Conservation (phyloP, 2,888 invertebrate genomes). For the Lasioglossum oenotherae region DNA sequence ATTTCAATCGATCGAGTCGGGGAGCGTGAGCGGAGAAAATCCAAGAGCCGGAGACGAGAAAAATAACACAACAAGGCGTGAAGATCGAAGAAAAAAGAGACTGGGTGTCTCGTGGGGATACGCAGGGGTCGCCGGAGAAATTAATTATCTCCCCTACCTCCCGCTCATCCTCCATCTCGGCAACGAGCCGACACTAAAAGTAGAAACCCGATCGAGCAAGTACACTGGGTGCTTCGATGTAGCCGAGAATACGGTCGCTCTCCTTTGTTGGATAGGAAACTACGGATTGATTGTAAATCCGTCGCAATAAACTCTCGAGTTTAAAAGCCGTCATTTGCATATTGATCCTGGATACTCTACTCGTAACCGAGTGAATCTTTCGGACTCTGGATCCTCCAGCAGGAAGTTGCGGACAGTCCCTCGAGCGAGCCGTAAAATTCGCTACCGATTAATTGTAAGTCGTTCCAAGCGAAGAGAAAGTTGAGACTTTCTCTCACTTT, state of each 20-base stretch:
- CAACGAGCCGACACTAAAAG: conserved; percentile 40
- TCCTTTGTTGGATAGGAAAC: conserved; percentile 6
- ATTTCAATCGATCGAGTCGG: not conserved
- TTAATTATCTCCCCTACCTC: conserved; percentile 50
- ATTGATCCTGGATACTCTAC: conserved; percentile 13
- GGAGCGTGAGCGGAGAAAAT: not conserved
- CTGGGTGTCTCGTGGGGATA: not conserved
- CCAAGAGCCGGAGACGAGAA: not conserved
- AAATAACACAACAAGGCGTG: conserved; percentile 34
- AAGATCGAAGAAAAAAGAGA: conserved; percentile 19
- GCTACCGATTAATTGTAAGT: conserved; percentile 1
- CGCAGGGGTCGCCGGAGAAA: conserved; percentile 29
- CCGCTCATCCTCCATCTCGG: not conserved
- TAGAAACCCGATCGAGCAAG: conserved; percentile 52
- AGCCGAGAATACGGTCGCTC: conserved; percentile 16
- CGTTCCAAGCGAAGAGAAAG: not conserved
- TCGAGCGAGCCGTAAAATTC: not conserved
- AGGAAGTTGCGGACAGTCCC: not conserved
- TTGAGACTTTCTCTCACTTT: not conserved
- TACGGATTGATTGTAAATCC: conserved; percentile 46
- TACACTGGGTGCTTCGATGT: conserved; percentile 33
- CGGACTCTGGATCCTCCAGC: not conserved
- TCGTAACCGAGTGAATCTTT: conserved; percentile 2
- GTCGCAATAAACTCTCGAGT: conserved; percentile 29
- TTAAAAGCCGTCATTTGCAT: conserved; percentile 33